A percentile compares a stretch with the other conserved stretches of the same genome.
These are phyloP conservation scores for Melanogrammus aeglefinus DNA, from an alignment of 2,797 vertebrate species.

Conservation along the genomic window DNA sequence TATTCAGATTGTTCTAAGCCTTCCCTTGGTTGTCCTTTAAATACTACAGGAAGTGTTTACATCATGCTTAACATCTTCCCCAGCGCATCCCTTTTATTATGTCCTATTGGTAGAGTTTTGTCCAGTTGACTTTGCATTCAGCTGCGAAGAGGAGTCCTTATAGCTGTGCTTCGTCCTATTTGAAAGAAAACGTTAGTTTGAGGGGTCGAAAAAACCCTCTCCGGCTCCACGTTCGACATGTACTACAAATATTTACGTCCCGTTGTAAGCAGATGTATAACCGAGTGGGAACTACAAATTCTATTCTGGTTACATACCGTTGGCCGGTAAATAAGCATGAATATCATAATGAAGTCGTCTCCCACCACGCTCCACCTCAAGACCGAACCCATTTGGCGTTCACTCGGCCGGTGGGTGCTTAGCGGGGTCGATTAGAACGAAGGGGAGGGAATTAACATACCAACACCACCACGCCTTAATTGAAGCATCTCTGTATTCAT, in stretches of 20 bases:
- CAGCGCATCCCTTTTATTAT: neutral
- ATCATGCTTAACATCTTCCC: neutral
- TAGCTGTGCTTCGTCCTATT: neutral
- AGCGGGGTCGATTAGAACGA: neutral
- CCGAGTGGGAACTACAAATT: neutral
- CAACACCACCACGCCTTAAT: neutral
- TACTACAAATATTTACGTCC: neutral
- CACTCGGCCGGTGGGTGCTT: neutral
- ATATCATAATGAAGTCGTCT: neutral
- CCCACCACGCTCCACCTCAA: neutral
- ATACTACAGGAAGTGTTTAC: neutral
- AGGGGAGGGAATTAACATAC: neutral
- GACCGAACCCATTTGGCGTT: neutral
- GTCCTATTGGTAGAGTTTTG: neutral
- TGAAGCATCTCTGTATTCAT: neutral
- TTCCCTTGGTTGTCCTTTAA: neutral
- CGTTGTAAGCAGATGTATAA: neutral
- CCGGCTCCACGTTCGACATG: neutral
- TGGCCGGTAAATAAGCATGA: neutral
- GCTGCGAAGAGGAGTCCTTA: neutral
- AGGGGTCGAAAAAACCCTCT: neutral
- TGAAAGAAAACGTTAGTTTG: neutral
- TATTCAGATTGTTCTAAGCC: neutral
- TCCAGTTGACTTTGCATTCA: conserved; percentile 1
- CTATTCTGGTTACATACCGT: neutral